Conservation (phyloP, 2,888 invertebrate genomes). For the Nasonia oneida region DNA sequence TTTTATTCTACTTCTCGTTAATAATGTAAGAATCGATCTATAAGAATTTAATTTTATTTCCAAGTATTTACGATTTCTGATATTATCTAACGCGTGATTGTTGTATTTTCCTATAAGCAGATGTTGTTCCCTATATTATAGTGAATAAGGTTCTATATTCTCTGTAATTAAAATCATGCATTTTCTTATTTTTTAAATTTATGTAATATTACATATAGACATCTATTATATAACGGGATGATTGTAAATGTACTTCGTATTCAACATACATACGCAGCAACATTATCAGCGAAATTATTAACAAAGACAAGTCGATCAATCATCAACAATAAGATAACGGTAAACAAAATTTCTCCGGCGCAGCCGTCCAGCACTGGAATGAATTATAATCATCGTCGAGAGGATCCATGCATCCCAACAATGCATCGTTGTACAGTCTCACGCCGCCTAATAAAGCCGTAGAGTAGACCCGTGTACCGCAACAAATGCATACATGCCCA, state of each 20-base stretch:
- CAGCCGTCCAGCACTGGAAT: not conserved
- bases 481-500: not conserved
- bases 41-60: not conserved
- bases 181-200: too few relatives aligned
- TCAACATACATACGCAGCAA: not conserved
- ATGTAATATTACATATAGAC: too few relatives aligned
- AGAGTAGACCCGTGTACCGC: not conserved
- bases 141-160: too few relatives aligned
- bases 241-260: not conserved
- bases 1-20: not conserved
- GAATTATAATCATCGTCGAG: not conserved
- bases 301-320: too few relatives aligned
- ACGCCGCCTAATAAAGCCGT: slow-evolving; percentile 15
- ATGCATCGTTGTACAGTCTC: not conserved
- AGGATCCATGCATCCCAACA: not conserved
- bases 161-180: too few relatives aligned
- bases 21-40: not conserved
- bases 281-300: not conserved
- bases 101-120: too few relatives aligned
- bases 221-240: too few relatives aligned
- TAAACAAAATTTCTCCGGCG: not conserved
- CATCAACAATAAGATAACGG: not conserved
- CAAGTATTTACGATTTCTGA: too few relatives aligned
- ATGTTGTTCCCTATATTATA: too few relatives aligned
- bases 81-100: too few relatives aligned